phyloP scores from a whole-genome alignment of 2,888 invertebrate species.

The Polymixis flavicincta region DNA sequence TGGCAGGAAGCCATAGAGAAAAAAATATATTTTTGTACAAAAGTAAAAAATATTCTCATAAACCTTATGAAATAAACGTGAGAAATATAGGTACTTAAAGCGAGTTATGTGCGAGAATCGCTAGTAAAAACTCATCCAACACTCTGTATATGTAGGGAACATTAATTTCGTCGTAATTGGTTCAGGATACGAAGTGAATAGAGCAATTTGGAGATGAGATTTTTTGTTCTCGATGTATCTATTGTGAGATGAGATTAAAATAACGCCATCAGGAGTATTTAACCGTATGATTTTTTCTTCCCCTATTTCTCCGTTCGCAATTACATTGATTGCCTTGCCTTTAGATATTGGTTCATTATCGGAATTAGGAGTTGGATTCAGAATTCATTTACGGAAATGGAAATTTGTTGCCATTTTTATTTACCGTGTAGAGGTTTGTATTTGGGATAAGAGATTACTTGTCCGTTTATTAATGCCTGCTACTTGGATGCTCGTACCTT shows the following conservation, averaged over 20 bases:
- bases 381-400: conserved; percentile 48
- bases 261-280: conserved; percentile 57
- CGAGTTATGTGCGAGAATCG: conserved; percentile 56
- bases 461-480: conserved; percentile 37
- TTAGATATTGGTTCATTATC: conserved; percentile 64
- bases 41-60: conserved; percentile 39
- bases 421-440: conserved; percentile 27
- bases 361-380: conserved; percentile 60
- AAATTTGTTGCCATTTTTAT: conserved; percentile 58
- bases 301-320: conserved; percentile 47
- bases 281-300: conserved; percentile 43
- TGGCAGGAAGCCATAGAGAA: conserved; percentile 38
- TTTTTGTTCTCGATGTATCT: conserved; percentile 63
- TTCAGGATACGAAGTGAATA: conserved; percentile 69
- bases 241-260: conserved; percentile 63
- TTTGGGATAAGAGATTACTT: conserved; percentile 50
- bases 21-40: conserved; percentile 11
- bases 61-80: conserved; percentile 42
- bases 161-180: conserved; percentile 76
- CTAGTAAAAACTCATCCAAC: conserved; percentile 58
- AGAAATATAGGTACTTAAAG: conserved; percentile 45
- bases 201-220: conserved; percentile 66
- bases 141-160: conserved; percentile 63
- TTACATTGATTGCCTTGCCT: conserved; percentile 64
- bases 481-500: conserved; percentile 16